Base-by-base conservation (phyloP, 2,888 invertebrate genomes). In the Nomada flava region DNA sequence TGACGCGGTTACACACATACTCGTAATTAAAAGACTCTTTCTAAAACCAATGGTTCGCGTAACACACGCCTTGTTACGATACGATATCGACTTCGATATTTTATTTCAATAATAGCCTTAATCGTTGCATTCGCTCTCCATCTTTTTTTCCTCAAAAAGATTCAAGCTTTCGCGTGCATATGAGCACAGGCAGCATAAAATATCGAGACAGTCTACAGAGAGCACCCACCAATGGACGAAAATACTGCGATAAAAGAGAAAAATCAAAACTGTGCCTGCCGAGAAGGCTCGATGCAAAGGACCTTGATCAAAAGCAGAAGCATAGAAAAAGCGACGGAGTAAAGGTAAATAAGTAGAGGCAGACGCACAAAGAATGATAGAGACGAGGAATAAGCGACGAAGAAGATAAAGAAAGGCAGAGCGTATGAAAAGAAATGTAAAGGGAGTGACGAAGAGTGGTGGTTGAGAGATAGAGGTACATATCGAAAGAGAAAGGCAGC, bases 401-500 rank as follows among this genome's bases (percentile, higher is more conserved):
- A 52, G 26, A 11, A 44, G 57, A 69, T 26, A 42, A 44, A 78
- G 74, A 57, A 62, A 57, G 60, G 62, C 15, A 53, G 63, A 57
- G 50, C 59, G 57, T 76, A 76, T 76, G 72, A 57, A 72, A 72
- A 64, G 72, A 73, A 82, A 79, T 79, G 80, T 44, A 64, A 77
- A 47, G 80, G 77, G 79, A 79, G 69, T 60, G 82, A 76, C 76
- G 62, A 79, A 70, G 82, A 53, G 57, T 67, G 68, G 20, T 55
- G 50, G 83, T 70, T 75, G 75, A 79, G 70, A 74, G 81, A 86
- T 64, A 63, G 82, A 78, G 73, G 71, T 68, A 76, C 70, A 74
- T 64, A 80, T 70, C 78, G 81, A 77, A 80, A 77, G 78, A 71
- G 84, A 76, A 82, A 78, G 77, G 72, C 69, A 80, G 85, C 76